Evolutionary conservation across 1,140 invertebrate genomes (phyloP).

Genomic region (Drosophila pallidifrons): DNA sequence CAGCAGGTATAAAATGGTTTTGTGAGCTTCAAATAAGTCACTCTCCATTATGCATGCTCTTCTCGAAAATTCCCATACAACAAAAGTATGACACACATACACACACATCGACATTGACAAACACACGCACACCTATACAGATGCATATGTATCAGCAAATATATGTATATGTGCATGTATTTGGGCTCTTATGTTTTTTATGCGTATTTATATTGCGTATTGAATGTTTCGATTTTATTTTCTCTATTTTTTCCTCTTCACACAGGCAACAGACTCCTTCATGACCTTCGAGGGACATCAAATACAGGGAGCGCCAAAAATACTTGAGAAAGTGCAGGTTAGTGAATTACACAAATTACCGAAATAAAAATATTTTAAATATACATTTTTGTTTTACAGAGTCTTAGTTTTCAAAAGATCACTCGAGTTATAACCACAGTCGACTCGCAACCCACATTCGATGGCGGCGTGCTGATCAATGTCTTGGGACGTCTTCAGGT

Average conservation of each 20-base stretch:
- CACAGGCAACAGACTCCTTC: conserved; percentile 94
- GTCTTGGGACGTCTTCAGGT: conserved; percentile 97
- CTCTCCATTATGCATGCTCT: neutral
- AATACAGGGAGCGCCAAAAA: conserved; percentile 95
- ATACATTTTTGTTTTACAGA: conserved; percentile 85
- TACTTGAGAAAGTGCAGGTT: conserved; percentile 97
- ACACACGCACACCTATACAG: conserved; percentile 4
- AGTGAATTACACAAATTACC: conserved; percentile 77
- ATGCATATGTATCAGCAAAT: neutral
- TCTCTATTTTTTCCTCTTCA: conserved; percentile 15
- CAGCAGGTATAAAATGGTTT: neutral
- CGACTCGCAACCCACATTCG: conserved; percentile 97
- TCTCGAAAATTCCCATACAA: conserved; percentile 41
- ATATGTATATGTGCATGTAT: conserved; percentile 6
- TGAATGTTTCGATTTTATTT: conserved; percentile 22
- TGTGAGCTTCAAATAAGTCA: neutral
- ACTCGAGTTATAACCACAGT: conserved; percentile 95
- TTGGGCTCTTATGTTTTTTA: conserved; percentile 9
- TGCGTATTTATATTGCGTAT: conserved; percentile 19
- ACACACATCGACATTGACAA: neutral
- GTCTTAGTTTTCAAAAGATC: conserved; percentile 96
- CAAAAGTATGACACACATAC: conserved; percentile 34
- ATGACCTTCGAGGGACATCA: conserved; percentile 98
- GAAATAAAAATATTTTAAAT: no score
- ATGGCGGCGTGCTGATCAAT: conserved; percentile 97